Evolutionary conservation across 2,888 invertebrate species (phyloP).

Genomic region (Stegophylla sp.): DNA sequence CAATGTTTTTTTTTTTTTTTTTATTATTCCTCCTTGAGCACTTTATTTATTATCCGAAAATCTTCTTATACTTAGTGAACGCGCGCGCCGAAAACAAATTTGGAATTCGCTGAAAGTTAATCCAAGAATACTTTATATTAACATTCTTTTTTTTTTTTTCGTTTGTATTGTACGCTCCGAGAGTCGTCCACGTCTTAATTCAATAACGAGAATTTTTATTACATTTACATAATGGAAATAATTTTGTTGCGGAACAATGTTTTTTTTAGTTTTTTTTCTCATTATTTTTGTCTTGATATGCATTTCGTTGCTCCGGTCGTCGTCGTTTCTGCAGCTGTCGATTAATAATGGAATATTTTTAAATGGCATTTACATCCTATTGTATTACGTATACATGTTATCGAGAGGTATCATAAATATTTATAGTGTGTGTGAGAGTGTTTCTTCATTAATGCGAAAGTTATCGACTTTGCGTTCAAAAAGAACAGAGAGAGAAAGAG

Average conservation of each 20-base stretch:
- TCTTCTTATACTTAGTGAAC: conserved; percentile 18
- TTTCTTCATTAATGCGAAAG: conserved; percentile 18
- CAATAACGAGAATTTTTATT: conserved; percentile 30
- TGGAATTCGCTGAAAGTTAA: conserved; percentile 45
- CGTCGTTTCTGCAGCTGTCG: neutral
- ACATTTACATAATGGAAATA: conserved; percentile 39
- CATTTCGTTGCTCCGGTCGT: neutral
- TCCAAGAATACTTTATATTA: conserved; percentile 37
- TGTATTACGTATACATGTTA: neutral
- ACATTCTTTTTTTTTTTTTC: conserved; percentile 19
- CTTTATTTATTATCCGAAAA: conserved; percentile 49
- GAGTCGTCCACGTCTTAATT: conserved; percentile 26
- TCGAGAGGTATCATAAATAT: neutral
- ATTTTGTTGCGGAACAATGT: conserved; percentile 11
- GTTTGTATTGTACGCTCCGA: neutral
- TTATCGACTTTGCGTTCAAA: neutral
- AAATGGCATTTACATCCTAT: conserved; percentile 15
- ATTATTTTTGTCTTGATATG: conserved; percentile 2
- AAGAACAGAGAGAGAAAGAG: neutral
- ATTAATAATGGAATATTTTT: conserved; percentile 40
- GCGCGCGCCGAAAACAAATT: conserved; percentile 31
- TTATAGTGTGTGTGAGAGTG: neutral
- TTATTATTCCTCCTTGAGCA: conserved; percentile 28
- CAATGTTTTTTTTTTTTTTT: conserved; percentile 27
- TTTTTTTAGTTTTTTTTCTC: neutral